A percentile compares a stretch with the other conserved stretches of the same genome.
phyloP scores from a whole-genome alignment of 2,113 vertebrate species.

The Perccottus glenii region DNA sequence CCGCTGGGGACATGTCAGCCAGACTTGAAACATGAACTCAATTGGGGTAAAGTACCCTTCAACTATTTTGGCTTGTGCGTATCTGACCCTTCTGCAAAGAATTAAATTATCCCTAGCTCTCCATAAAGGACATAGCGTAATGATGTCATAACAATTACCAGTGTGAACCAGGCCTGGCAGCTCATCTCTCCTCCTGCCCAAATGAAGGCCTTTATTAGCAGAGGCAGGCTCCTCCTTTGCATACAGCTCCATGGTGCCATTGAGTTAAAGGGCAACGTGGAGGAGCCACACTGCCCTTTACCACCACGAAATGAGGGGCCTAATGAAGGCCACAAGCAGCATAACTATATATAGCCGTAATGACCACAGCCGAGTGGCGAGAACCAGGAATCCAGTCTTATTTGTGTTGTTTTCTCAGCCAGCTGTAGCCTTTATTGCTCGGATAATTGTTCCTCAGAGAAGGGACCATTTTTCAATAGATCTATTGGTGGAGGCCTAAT shows the following conservation, averaged over 20 bases:
- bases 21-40: constrained; percentile 57
- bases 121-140: constrained; percentile 53
- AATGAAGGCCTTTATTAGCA: constrained; percentile 60
- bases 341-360: constrained; percentile 62
- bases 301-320: constrained; percentile 58
- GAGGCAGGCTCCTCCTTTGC: constrained; percentile 50
- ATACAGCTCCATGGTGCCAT: constrained; percentile 48
- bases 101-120: constrained; percentile 50
- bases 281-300: constrained; percentile 55
- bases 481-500: constrained; percentile 20
- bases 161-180: constrained; percentile 53
- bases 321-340: constrained; percentile 69
- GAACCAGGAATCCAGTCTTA: constrained; percentile 17
- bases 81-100: constrained; percentile 52
- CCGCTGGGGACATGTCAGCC: constrained; percentile 64
- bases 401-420: constrained; percentile 50
- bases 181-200: constrained; percentile 53
- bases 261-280: constrained; percentile 59
- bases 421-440: constrained; percentile 32
- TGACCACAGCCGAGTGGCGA: constrained; percentile 40
- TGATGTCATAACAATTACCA: constrained; percentile 55
- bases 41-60: constrained; percentile 60
- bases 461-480: constrained; percentile 47
- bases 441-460: constrained; percentile 56
- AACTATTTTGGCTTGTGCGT: constrained; percentile 56